Evolutionary conservation across 2,113 vertebrate genomes (phyloP).

Genomic region (Dicentrarchus labrax): DNA sequence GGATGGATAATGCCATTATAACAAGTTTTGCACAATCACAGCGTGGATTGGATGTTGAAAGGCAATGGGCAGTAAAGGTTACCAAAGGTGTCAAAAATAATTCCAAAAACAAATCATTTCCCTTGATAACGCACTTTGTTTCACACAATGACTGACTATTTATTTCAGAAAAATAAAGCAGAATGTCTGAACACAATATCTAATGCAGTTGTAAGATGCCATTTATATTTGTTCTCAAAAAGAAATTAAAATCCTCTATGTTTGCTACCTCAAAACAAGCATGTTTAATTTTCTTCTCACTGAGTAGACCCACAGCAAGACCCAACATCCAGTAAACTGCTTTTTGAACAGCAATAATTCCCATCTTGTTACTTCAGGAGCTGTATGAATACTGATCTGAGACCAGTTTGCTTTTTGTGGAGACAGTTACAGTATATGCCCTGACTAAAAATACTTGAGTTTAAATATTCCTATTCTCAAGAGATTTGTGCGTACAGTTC

Average conservation of each 20-base stretch:
- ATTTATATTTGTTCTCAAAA: conserved; percentile 12
- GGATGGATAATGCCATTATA: neutral
- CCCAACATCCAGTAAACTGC: conserved; percentile 18
- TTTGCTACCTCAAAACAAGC: conserved; percentile 69
- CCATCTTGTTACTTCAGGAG: conserved; percentile 22
- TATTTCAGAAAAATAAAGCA: conserved; percentile 40
- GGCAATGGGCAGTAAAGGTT: conserved; percentile 6
- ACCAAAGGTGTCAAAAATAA: conserved; percentile 42
- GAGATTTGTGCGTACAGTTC: conserved; percentile 18
- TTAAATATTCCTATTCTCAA: conserved; percentile 22
- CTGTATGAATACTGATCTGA: conserved; percentile 40
- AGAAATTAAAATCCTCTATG: conserved; percentile 6
- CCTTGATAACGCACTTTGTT: conserved; percentile 26
- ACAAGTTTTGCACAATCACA: conserved; percentile 50
- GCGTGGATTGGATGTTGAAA: conserved; percentile 31
- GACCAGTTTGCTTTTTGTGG: conserved; percentile 22
- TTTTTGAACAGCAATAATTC: conserved; percentile 57
- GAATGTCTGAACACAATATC: conserved; percentile 26
- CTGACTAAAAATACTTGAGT: conserved; percentile 13
- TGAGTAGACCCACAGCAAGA: neutral
- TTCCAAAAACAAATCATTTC: conserved; percentile 24
- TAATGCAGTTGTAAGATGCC: conserved; percentile 6
- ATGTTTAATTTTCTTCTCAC: conserved; percentile 21
- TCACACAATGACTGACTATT: conserved; percentile 10
- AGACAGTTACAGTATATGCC: neutral